Base-by-base conservation (phyloP, 2,797 vertebrate genomes). In the Coranthus polyacanthus region DNA sequence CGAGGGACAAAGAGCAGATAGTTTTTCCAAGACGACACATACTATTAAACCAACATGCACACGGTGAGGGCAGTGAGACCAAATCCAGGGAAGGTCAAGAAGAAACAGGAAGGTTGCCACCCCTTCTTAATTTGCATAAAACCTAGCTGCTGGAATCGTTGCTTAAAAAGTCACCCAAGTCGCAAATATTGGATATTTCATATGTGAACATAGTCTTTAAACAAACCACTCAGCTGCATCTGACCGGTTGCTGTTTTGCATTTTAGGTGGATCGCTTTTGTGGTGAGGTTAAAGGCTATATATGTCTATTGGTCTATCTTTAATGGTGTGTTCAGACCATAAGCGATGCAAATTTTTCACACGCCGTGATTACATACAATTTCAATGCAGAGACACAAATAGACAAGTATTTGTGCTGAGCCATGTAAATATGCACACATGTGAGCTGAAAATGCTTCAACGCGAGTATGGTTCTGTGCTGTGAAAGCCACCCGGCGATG, bases 21-120 rank as follows among this genome's bases (percentile, higher is more conserved):
- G 44, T 58, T 63, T 78, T 65, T 50, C 39, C 37, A 71, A 62
- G 74, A 82, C 54, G 45, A 75, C 41, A 70, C 74, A 78, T 78
- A 65, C 78, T 83, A 86, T 82, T 72, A 76, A 81, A 80, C 81
- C 44, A 82, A 62, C 60, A 71, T 55, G 38, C 53, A 51, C 4
- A 18, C 17, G 52, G 65, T 37, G 3, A 49, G n/a, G 50, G 22
- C 26, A 34, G 18, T 15, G 47, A 41, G 42, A 64, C 16, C 49
- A 38, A 73, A 61, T 53, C 34, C 2, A 2, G 24, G 21, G 46
- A 69, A 39, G 58, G 38, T 57, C 10, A 9, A 37, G 36, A 56
- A 44, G 72, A 39, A 51, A 37, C 58, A 44, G 24, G 29, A 62
- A 63, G 62, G 56, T 74, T 17, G 11, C 20, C 66, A 38, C 47